Base-by-base conservation (phyloP, 2,797 vertebrate species). In the Orientallactaga sibirica region DNA sequence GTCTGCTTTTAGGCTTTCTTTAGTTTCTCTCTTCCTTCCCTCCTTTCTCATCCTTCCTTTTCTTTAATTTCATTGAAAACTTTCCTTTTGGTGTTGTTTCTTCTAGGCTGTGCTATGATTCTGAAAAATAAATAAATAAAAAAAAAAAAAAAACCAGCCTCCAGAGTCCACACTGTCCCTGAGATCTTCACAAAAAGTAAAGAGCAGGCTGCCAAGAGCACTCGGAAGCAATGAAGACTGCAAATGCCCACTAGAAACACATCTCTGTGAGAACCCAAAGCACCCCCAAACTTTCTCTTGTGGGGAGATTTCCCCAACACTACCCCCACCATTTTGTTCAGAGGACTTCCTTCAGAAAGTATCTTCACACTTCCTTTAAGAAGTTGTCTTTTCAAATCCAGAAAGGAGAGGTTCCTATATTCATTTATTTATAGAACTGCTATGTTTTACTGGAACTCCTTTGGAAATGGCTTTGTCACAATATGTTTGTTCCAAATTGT, bases 51-150 rank as follows among this genome's bases (percentile, higher is more conserved):
- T 12, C 19, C 43, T 7, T 71, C 58, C 64, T 74, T 87, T 88
- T 71, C 43, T 82, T 91, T 87, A 37, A 29, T 66, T 93, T 80
- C 16, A 55, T 92, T 92, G n/a, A 68, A 94, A 90, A 74, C 19
- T 27, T 84, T 33, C 91, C 84, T 85, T 92, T 8, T n/a, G 67
- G 68, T 61, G 27, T 90, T 93, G 61, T 94, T 94, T 83, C 75
- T 96, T 78, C 62, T 82, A 88, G 68, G 52, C 61, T 91, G 87
- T 61, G 67, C 74, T 84, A 76, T 77, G 94, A 86, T 82, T 90
- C 41, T 70, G 67, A n/a, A 77, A n/a, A 78, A 78, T 48, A 58
- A 67, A n/a, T 74, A n/a, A 78, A 73, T 62, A 43, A 80, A 70
- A 74, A 88, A 73, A 58, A 68, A n/a, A 29, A 61, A 82, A 84